Evolutionary conservation across 2,797 vertebrate species (phyloP), one percentile per base, ranked within the genome.

Genomic region (Loris lydekkerianus): DNA sequence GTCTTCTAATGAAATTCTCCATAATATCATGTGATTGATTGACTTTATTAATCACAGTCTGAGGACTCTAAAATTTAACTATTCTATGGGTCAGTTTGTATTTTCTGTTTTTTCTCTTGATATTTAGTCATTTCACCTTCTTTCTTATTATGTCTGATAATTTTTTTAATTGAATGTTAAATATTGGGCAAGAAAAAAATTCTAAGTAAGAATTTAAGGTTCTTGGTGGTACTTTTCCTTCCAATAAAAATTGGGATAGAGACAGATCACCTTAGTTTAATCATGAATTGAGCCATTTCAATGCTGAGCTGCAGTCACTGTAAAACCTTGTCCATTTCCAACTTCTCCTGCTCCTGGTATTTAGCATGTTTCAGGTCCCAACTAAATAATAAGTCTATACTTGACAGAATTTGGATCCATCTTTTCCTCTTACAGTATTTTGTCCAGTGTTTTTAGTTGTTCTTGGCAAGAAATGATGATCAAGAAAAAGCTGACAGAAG

Each of bases 101-200:
- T 92, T 82, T 86, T 92, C 60, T 89, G 83, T 11, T 43, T 84
- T 86, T 60, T 85, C 40, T 92, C 46, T 83, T 85, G 60, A 3
- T 34, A n/a, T 90, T 92, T 80, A 85, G 17, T 88, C 65, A 77
- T 92, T 77, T 75, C 18, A 63, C 49, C 46, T 63, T 67, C 40
- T 91, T 84, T 85, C 46, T 23, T 72, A 6, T 83, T 82, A 49
- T 31, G 5, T 40, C 49, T 34, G 10, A 15, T 58, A 9, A 14
- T 31, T 69, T 89, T 67, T 43, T 75, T 40, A 40, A 43, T 40
- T 90, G 17, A 86, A 85, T 65, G 10, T 60, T 82, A 87, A 31
- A 76, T 81, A 61, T 43, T 78, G 40, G 7, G 0, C 53, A 75
- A 75, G 65, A 70, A 83, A 53, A 83, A 83, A 91, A 15, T 61